Evolutionary conservation across 2,888 invertebrate genomes (phyloP), one percentile per base, ranked within the genome.

Genomic region (Theretra japonica): DNA sequence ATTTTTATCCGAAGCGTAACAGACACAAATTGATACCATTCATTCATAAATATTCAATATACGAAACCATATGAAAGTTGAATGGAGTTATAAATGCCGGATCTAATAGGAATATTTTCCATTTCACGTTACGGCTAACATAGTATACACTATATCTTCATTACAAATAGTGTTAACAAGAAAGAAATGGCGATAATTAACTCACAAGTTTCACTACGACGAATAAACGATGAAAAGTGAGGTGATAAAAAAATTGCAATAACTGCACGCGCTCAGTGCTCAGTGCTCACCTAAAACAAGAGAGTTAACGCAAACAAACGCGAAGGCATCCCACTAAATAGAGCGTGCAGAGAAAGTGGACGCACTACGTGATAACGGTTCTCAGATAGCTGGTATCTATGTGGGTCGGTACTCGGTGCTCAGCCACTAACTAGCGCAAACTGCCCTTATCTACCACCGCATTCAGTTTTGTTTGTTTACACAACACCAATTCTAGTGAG

Each of bases 351-450:
- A 89, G 92, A 93, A 92, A 92, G 91, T 89, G 83, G 82, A 80
- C 82, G 82, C 81, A 81, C 82, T 85, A 87, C 89, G 90, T 90
- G 88, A 81, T 83, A 85, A 83, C 84, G 81, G 83, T 83, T 74
- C 82, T 82, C 82, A 83, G 91, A 92, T 91, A 91, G 86, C 81
- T 80, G 73, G 82, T 93, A 93, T 93, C 93, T 92, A 92, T 86
- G 89, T 94, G 82, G 93, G 92, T 89, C 93, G 88, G 65, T 65
- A 65, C 65, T 41, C 65, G 23, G 80, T 82, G 85, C 84, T 82
- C 79, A 81, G 76, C 84, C 84, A 79, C 79, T 79, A 84, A 87
- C 89, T 87, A 84, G 88, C 84, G 83, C 88, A 84, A 86, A 87
- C 88, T 84, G 83, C 83, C 83, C 80, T 85, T 90, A 90, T 90